Percentiles rank a stretch among this genome's conserved stretches.
Conservation (phyloP, 1,140 invertebrate species). For the Listronotus oregonensis region DNA sequence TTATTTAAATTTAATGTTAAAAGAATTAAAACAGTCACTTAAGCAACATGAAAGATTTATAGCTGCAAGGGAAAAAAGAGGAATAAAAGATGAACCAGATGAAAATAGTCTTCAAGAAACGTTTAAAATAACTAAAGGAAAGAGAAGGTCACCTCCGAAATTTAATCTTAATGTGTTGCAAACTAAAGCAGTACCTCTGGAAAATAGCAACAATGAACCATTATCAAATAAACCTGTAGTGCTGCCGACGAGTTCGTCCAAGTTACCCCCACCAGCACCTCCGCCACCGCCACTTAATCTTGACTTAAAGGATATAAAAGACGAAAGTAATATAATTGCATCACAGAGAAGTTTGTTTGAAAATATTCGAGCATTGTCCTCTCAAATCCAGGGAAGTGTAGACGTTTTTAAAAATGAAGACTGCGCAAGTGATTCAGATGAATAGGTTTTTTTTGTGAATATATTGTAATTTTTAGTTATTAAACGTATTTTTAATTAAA, state of each 20-base stretch:
- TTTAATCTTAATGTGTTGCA: conserved; percentile 24
- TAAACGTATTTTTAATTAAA: no score
- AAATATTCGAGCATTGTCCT: conserved; percentile 30
- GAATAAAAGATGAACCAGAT: conserved; percentile 28
- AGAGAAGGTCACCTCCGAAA: conserved; percentile 13
- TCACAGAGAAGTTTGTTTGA: conserved; percentile 29
- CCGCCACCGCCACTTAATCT: conserved; percentile 20
- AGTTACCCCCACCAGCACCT: conserved; percentile 19
- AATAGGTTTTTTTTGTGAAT: not conserved
- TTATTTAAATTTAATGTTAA: conserved; percentile 38
- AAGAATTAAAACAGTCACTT: conserved; percentile 37
- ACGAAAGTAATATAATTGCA: conserved; percentile 3
- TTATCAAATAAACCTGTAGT: not conserved
- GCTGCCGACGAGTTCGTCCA: conserved; percentile 3
- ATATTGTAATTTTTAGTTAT: no score
- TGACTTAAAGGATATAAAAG: no score
- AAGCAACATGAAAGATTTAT: conserved; percentile 40
- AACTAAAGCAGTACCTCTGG: not conserved
- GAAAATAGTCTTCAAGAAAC: not conserved
- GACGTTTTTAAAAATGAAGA: conserved; percentile 34
- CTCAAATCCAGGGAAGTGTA: conserved; percentile 26
- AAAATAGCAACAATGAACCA: not conserved
- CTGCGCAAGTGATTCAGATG: conserved; percentile 11
- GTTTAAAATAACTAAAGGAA: no score
- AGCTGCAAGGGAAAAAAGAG: conserved; percentile 33